These are phyloP conservation scores for Clarias gariepinus DNA, from an alignment of 2,113 vertebrate species.

Conservation along the genomic window DNA sequence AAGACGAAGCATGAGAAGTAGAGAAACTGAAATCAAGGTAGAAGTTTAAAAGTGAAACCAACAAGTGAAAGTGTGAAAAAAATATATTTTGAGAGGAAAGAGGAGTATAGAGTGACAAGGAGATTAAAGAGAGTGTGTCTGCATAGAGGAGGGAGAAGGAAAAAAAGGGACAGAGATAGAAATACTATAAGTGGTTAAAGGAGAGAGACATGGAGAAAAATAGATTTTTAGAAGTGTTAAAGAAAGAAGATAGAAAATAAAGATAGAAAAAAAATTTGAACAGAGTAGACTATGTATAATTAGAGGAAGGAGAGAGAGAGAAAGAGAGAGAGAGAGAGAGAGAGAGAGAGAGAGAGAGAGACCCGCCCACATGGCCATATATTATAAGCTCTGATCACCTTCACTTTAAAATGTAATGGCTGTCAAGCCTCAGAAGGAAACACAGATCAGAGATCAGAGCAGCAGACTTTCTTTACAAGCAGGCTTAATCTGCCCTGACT, in stretches of 20 bases:
- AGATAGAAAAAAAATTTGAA: background rate
- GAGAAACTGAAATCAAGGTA: background rate
- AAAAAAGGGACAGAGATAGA: background rate
- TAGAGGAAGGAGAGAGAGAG: conserved; percentile 15
- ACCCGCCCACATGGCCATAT: background rate
- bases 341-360: background rate
- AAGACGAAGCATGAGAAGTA: background rate
- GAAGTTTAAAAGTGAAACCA: background rate
- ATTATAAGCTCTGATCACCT: conserved; percentile 21
- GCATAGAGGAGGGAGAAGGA: background rate
- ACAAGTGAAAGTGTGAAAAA: background rate
- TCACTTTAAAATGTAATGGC: conserved; percentile 2
- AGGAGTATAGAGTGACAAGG: background rate
- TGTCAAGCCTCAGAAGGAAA: background rate
- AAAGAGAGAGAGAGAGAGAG: background rate
- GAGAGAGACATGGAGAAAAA: background rate
- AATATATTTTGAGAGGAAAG: background rate
- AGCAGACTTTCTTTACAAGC: background rate
- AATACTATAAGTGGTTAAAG: background rate
- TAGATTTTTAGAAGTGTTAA: background rate
- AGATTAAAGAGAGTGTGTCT: background rate
- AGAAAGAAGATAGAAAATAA: background rate
- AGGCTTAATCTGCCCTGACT: background rate
- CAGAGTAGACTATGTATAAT: background rate
- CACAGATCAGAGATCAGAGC: conserved; percentile 2